Evolutionary conservation across 2,113 vertebrate genomes (phyloP), one percentile per base, ranked within the genome.

Genomic region (Corapipo altera): DNA sequence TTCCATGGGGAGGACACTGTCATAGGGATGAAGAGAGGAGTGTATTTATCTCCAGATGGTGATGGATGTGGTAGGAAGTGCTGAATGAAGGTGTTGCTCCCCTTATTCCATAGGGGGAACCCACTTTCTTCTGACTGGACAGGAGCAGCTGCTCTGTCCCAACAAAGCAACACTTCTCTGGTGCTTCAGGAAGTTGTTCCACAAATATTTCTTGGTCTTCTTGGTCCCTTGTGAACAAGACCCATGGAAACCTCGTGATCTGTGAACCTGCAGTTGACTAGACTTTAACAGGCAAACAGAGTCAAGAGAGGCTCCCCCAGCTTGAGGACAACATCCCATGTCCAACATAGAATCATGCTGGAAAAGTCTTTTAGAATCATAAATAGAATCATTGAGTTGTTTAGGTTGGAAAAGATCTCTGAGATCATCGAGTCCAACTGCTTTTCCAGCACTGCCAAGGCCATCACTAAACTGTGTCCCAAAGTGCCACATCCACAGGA

Each of bases 181-280:
- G 21, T 49, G 30, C 48, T 82, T 54, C 46, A 52, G 54, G 22
- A 44, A 26, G 24, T n/a, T 64, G 8, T 37, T 88, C 11, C 37
- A 49, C 15, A 46, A 48, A 33, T 14, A 48, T 17, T 4, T 44
- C 52, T 33, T 21, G 14, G 23, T 48, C 13, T 4, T 72, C 15
- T 61, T 58, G 32, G 12, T 64, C 5, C 14, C 19, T 51, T 33
- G 6, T 75, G 33, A 69, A 8, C 18, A 69, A 7, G 8, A 14
- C 2, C 3, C 1, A 1, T 48, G 12, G 2, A 39, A n/a, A 28
- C 12, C 4, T 18, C 1, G 2, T 41, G 26, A 28, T 16, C 32
- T 64, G 11, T 15, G 28, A 59, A 46, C 54, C 24, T 28, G 15
- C 17, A 20, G 23, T 1, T 65, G 49, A 19, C 3, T 14, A 22